These are phyloP conservation scores for Dipodomys ordii DNA, from an alignment of 2,113 vertebrate species.

Conservation along the genomic window DNA sequence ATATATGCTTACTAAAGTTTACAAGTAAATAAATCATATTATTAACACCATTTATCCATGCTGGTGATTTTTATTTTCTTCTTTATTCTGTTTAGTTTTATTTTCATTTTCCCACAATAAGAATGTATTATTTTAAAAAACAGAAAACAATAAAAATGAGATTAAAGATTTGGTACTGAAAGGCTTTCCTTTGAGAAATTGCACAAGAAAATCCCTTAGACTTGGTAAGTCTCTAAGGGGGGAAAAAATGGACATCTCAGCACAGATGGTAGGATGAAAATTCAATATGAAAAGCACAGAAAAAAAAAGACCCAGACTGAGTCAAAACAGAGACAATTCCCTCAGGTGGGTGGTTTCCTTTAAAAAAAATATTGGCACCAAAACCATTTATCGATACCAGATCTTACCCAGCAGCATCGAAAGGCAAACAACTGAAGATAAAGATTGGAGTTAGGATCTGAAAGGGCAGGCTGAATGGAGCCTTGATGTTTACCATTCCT, in stretches of 20 bases:
- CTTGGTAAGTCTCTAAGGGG: too few relatives aligned
- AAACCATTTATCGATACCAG: not conserved
- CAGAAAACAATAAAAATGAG: conserved; percentile 39
- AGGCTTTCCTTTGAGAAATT: conserved; percentile 50
- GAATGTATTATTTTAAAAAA: conserved; percentile 48
- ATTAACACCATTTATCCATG: conserved; percentile 29
- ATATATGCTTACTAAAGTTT: conserved; percentile 40
- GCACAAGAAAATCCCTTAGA: conserved; percentile 35
- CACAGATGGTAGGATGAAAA: conserved; percentile 34
- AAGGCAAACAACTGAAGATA: conserved; percentile 44
- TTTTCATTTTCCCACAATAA: conserved; percentile 32
- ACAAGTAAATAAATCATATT: conserved; percentile 52
- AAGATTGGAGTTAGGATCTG: not conserved
- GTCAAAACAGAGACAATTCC: conserved; percentile 71
- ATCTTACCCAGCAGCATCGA: conserved; percentile 49
- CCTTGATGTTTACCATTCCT: not conserved
- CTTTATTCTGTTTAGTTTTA: conserved; percentile 33
- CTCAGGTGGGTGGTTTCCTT: conserved; percentile 48
- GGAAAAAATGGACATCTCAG: conserved; percentile 10
- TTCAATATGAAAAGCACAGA: not conserved
- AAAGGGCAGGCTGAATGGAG: too few relatives aligned
- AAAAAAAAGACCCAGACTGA: conserved; percentile 44
- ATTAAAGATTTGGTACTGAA: not conserved
- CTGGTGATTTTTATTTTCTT: conserved; percentile 55
- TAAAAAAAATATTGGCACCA: conserved; percentile 32